phyloP scores from a whole-genome alignment of 2,113 vertebrate genomes.

The Bolborhynchus lineola region DNA sequence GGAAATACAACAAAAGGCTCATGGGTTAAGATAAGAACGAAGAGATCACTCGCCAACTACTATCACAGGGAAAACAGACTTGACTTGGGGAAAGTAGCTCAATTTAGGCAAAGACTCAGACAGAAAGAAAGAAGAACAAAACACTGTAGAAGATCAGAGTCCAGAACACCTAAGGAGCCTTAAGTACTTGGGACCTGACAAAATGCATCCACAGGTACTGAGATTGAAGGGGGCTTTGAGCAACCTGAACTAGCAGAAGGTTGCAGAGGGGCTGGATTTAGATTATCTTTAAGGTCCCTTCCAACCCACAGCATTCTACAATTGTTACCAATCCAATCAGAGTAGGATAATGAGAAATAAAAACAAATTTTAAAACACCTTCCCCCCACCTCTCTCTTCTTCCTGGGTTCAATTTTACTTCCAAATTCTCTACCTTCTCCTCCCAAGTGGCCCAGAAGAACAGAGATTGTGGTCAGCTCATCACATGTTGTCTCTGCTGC shows the following conservation, averaged over 20 bases:
- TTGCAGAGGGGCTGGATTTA: background rate
- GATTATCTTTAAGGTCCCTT: background rate
- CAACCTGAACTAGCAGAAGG: background rate
- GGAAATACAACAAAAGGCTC: accelerated
- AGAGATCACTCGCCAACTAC: background rate
- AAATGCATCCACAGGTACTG: background rate
- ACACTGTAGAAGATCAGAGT: background rate
- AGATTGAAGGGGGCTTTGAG: background rate
- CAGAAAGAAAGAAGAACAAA: background rate
- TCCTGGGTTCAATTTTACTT: background rate
- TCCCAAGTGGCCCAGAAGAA: background rate
- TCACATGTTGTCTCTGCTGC: too few relatives aligned
- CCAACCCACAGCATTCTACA: background rate
- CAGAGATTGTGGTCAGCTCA: background rate
- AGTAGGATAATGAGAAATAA: background rate
- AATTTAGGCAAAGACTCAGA: background rate
- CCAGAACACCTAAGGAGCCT: background rate
- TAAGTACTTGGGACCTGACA: background rate
- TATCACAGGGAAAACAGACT: accelerated
- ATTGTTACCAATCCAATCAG: background rate
- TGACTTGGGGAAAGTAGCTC: background rate
- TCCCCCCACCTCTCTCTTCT: accelerated
- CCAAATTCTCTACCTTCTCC: background rate
- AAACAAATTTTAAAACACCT: background rate
- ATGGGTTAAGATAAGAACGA: background rate